Conservation (phyloP, 2,113 vertebrate species). For the Lontra canadensis region DNA sequence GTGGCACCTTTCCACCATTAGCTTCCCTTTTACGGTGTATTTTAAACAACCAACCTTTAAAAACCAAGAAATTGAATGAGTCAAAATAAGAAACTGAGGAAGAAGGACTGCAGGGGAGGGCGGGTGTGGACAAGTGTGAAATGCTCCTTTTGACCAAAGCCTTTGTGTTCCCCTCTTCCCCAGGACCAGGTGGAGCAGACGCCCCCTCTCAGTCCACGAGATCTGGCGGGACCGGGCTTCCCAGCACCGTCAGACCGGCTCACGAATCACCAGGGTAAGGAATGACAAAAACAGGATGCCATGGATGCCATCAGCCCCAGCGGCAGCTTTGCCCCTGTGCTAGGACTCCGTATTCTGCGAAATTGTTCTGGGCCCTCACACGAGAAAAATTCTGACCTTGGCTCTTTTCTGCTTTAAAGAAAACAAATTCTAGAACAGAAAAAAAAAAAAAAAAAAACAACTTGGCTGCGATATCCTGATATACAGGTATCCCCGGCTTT, state of each 20-base stretch:
- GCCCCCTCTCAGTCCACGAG: slow-evolving; percentile 85
- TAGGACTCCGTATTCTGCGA: fast-evolving
- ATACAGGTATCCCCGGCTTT: not conserved
- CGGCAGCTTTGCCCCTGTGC: fast-evolving
- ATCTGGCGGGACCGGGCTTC: slow-evolving; percentile 88
- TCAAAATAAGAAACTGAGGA: not conserved
- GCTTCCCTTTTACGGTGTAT: not conserved
- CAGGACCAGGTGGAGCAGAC: slow-evolving; percentile 93
- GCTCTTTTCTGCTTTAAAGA: not conserved
- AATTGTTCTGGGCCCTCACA: fast-evolving
- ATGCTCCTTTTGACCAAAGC: not conserved
- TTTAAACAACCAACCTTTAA: not conserved
- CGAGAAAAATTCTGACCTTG: not conserved
- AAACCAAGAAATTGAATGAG: not conserved
- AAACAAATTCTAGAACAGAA: no score
- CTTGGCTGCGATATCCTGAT: not conserved
- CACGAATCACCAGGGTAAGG: slow-evolving; percentile 91
- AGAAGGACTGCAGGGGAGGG: no score
- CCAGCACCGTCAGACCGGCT: slow-evolving; percentile 86
- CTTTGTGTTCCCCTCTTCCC: slow-evolving; percentile 43
- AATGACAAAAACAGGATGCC: fast-evolving
- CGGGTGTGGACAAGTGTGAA: not conserved
- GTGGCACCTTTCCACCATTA: not conserved
- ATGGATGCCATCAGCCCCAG: fast-evolving
- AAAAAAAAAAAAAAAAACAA: not conserved